A percentile compares a stretch with the other conserved stretches of the same genome.
Conservation (phyloP, 2,797 vertebrate species). For the Natrix natrix region DNA sequence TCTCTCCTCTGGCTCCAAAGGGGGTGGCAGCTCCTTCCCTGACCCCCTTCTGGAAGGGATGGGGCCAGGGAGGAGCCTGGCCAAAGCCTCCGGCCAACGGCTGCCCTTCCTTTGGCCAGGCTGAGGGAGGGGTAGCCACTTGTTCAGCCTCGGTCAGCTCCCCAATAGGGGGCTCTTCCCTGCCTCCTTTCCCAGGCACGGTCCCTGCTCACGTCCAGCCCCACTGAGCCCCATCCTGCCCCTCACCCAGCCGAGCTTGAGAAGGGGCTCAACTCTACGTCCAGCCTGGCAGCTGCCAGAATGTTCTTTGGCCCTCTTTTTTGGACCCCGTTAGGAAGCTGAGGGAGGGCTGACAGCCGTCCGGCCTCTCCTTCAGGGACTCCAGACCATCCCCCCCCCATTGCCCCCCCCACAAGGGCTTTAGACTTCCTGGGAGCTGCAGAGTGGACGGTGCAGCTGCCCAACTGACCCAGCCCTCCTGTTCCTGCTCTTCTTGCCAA, state of each 20-base stretch:
- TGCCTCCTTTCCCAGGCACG: background rate
- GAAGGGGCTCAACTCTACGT: background rate
- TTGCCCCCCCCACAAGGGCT: background rate
- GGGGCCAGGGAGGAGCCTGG: background rate
- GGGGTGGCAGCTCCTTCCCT: background rate
- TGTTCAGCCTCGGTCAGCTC: background rate
- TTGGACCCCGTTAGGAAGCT: background rate
- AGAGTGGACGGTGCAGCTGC: no score
- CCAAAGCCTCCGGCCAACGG: background rate
- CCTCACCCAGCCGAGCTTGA: background rate
- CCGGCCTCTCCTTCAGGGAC: background rate
- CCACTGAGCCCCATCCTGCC: background rate
- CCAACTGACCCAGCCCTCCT: background rate
- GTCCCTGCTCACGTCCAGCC: background rate
- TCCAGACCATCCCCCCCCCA: background rate
- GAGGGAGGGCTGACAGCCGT: background rate
- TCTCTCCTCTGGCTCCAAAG: background rate
- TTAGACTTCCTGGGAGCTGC: background rate
- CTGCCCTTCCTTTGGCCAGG: background rate
- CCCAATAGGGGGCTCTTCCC: background rate
- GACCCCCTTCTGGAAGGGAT: background rate
- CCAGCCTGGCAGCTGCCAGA: background rate
- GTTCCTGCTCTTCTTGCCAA: background rate
- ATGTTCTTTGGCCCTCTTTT: background rate
- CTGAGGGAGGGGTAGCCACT: background rate